Evolutionary conservation across 2,797 vertebrate species (phyloP), one percentile per base, ranked within the genome.

Genomic region (Pangasius larnaudii): DNA sequence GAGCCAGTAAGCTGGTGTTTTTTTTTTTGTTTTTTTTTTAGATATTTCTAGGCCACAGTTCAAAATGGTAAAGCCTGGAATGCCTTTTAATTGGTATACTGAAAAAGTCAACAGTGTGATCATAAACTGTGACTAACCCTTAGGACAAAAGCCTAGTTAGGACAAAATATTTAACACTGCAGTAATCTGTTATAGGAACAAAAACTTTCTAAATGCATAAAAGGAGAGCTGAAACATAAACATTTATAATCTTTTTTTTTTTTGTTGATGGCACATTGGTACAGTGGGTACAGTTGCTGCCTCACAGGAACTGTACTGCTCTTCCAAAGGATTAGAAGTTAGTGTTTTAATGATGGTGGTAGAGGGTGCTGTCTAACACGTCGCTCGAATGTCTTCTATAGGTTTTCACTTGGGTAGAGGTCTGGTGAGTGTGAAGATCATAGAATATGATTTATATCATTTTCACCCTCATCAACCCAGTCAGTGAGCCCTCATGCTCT

Each of bases 61-160:
- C 22, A 82, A 82, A 61, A 58, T 59, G 30, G 30, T 58, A 36
- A 58, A 79, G 1, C 8, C 16, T 19, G 49, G 75, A 2, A 36
- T 59, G 53, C 49, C 16, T 61, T 81, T 61, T 63, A 61, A 81
- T 81, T 61, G 36, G 79, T 61, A 27, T 81, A 42, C 24, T 53
- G 22, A 78, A 30, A 80, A 80, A 59, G 30, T 78, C 75, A 22
- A 0, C 19, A 59, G 78, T 81, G 56, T 61, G 56, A n/a, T 81
- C 56, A 61, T 81, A 61, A 81, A 81, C 79, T 81, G 58, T 30
- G 58, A 63, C 39, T n/a, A 46, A 46, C 36, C 8, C 5, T 81
- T 24, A 80, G 33, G 78, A 59, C 30, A 39, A 80, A 80, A 80
- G 56, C 33, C 78, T 39, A 59, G 33, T 59, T 61, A 14, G 36